These are phyloP conservation scores for Synanthedon vespiformis DNA, from an alignment of 2,888 invertebrate genomes.

Conservation along the genomic window DNA sequence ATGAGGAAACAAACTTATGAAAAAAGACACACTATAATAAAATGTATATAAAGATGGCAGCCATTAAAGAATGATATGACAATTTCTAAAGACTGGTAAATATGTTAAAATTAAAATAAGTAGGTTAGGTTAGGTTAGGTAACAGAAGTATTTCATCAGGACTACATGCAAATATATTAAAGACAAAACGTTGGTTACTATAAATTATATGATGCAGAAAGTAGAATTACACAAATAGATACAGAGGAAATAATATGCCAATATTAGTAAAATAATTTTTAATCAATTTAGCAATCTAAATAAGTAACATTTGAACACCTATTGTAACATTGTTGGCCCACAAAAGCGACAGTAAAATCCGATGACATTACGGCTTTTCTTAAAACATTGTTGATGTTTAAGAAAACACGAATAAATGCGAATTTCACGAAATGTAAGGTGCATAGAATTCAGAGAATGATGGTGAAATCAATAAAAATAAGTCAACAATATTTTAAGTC, in stretches of 20 bases:
- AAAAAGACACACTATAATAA: too few species aligned
- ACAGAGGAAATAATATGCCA: too few species aligned
- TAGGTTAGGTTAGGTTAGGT: too few species aligned
- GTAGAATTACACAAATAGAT: too few species aligned
- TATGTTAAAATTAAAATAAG: too few species aligned
- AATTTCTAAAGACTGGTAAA: too few species aligned
- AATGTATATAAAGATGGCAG: background rate
- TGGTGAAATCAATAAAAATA: conserved; percentile 1
- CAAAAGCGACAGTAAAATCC: conserved; percentile 57
- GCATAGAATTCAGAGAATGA: conserved; percentile 2
- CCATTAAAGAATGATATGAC: background rate
- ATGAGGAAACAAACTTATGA: too few species aligned
- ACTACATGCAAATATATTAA: too few species aligned
- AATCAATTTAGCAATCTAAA: conserved; percentile 7
- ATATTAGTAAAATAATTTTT: background rate
- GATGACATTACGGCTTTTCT: conserved; percentile 22
- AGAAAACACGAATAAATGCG: conserved; percentile 4
- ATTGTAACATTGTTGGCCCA: conserved; percentile 38
- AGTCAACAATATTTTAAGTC: conserved; percentile 57
- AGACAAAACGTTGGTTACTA: too few species aligned
- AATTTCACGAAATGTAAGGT: background rate
- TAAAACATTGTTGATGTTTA: conserved; percentile 52
- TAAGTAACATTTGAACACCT: conserved; percentile 22
- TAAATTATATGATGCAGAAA: too few species aligned
- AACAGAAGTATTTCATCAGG: too few species aligned